Percentiles rank a stretch among this genome's conserved stretches.
Evolutionary conservation across 2,113 vertebrate species (phyloP).

Genomic region (Archocentrus centrarchus): DNA sequence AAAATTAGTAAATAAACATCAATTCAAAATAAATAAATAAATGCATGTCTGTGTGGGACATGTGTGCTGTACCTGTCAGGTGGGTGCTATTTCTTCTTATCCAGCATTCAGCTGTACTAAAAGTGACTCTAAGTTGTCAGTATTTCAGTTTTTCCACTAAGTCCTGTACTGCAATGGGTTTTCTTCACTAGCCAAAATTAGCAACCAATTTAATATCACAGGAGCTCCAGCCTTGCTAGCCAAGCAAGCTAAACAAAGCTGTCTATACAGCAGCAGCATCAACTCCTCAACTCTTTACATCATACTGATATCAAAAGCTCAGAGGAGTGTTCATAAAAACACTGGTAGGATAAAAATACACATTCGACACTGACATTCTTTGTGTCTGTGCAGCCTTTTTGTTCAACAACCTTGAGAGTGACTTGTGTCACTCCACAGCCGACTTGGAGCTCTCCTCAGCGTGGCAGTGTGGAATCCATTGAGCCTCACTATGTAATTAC

Average conservation of each 20-base stretch:
- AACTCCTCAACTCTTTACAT: neutral
- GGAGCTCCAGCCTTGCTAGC: no score
- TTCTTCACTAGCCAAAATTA: no score
- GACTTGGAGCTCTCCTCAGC: constrained; percentile 14
- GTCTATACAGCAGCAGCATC: neutral
- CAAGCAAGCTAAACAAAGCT: neutral
- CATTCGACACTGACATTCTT: neutral
- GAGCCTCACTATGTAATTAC: constrained; percentile 41
- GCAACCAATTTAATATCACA: no score
- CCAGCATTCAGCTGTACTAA: no score
- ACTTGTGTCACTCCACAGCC: constrained; percentile 1
- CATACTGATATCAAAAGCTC: neutral
- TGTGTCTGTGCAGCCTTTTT: neutral
- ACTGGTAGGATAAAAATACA: neutral
- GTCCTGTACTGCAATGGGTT: no score
- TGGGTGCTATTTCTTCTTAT: no score
- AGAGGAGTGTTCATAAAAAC: fast-evolving
- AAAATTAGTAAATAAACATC: neutral
- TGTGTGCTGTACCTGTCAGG: no score
- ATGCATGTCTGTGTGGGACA: no score
- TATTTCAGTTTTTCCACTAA: no score
- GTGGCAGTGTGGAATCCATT: constrained; percentile 44
- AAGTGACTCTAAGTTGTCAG: no score
- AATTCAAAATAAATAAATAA: neutral
- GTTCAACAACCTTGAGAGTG: constrained; percentile 14